Evolutionary conservation across 2,888 invertebrate genomes (phyloP).

Genomic region (Drosophila mercatorum): DNA sequence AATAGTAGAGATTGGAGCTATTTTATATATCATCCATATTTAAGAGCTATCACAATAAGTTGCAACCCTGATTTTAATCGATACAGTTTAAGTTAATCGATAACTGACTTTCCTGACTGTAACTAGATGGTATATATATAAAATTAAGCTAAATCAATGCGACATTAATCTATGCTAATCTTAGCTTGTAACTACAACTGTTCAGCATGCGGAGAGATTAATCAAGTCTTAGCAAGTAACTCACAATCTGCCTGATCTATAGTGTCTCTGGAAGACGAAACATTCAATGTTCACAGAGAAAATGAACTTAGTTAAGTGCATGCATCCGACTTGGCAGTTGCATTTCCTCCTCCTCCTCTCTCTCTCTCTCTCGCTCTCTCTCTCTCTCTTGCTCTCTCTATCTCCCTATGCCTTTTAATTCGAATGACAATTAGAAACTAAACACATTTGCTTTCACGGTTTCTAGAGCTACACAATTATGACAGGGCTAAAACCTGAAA

Average conservation of each 20-base stretch:
- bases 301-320: constrained; percentile 6
- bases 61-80: too few species aligned
- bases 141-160: neutral
- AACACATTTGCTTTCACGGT: constrained; percentile 40
- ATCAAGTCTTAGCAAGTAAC: neutral
- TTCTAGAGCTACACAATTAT: constrained; percentile 63
- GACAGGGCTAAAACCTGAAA: constrained; percentile 57
- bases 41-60: too few species aligned
- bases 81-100: neutral
- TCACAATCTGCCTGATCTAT: neutral
- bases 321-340: constrained; percentile 9
- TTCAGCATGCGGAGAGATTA: neutral
- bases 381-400: neutral
- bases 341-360: constrained; percentile 1
- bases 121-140: neutral
- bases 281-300: constrained; percentile 12
- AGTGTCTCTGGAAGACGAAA: neutral
- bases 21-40: too few species aligned
- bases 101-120: neutral
- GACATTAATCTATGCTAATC: neutral
- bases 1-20: too few species aligned
- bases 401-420: constrained; percentile 59
- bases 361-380: too few species aligned
- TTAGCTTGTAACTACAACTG: too few species aligned
- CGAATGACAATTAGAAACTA: constrained; percentile 69